Evolutionary conservation across 2,888 invertebrate genomes (phyloP), one percentile per base, ranked within the genome.

Genomic region (Chirona hameri): DNA sequence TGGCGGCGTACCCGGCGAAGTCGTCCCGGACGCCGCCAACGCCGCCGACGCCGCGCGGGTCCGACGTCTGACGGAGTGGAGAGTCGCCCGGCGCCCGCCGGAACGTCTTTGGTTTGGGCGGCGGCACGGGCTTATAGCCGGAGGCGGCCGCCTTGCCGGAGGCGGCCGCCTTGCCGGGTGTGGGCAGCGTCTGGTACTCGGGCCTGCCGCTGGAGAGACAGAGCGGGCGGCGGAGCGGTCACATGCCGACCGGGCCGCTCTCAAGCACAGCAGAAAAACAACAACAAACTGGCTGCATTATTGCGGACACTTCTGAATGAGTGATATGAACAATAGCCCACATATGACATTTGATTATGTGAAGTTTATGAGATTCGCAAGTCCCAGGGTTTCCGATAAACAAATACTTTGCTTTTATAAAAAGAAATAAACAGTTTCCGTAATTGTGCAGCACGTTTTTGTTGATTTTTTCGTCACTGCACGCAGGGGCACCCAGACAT

Each of bases 61-160:
- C 84, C 79, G 84, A 83, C 79, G 82, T 89, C 89, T 82, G 87
- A 87, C 83, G 81, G 83, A 90, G 89, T 0, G 93, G 93, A 65
- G 95, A 79, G 21, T 60, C n/a, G 31, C 24, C 31, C 24, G 15
- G 24, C 15, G 83, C 82, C 27, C 82, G 95, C 79, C 95, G 92
- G 88, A 96, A 96, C 89, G 96, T 95, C 87, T 96, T 96, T 80
- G 96, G 96, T 87, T 97, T 97, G 15, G 96, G 96, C 52, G 96
- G 96, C 72, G 96, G 96, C 82, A 96, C 93, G 0, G 96, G 96
- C 88, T 96, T 96, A 89, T 80, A 80, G 52, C 15, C 52, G 1
- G 52, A 52, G 15, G 52, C 12, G 52, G 52, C 52, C n/a, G n/a
- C n/a, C n/a, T n/a, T n/a, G n/a, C n/a, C n/a, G n/a, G n/a, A n/a